Evolutionary conservation across 2,797 vertebrate genomes (phyloP).

Genomic region (Lepilemur septentrionalis): DNA sequence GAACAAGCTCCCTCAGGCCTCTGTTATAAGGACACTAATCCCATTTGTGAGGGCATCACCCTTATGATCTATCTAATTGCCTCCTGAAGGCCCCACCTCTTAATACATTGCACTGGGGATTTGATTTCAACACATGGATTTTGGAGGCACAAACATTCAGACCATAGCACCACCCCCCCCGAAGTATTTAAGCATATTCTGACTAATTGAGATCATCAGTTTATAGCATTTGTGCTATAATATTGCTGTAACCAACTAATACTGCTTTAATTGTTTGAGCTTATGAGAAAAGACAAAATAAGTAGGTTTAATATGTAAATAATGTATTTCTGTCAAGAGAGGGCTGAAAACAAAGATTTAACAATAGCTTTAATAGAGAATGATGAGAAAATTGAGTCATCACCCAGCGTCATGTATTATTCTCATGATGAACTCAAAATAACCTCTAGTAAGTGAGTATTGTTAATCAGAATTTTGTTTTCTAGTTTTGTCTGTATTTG

Average conservation of each 20-base stretch:
- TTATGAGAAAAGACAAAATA: conserved; percentile 10
- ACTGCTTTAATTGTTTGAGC: not conserved
- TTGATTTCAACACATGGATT: not conserved
- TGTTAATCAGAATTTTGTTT: not conserved
- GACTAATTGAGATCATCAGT: not conserved
- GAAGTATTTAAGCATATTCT: not conserved
- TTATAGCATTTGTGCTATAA: not conserved
- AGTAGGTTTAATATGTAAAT: not conserved
- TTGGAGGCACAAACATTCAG: not conserved
- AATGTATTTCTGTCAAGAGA: not conserved
- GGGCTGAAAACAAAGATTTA: not conserved
- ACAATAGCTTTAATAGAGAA: not conserved
- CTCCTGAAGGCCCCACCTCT: too few species aligned
- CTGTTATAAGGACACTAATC: not conserved
- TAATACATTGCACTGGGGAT: not conserved
- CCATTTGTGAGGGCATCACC: too few species aligned
- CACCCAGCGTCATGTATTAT: not conserved
- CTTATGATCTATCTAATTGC: not conserved
- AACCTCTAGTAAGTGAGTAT: not conserved
- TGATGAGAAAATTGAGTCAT: not conserved
- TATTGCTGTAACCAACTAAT: not conserved
- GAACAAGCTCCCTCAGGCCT: not conserved
- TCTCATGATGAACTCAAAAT: not conserved
- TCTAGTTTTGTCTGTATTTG: not conserved
- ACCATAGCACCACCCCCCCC: too few species aligned